Percentiles rank a stretch among this genome's conserved stretches.
Conservation (phyloP, 1,140 invertebrate species). For the Atta colombica region DNA sequence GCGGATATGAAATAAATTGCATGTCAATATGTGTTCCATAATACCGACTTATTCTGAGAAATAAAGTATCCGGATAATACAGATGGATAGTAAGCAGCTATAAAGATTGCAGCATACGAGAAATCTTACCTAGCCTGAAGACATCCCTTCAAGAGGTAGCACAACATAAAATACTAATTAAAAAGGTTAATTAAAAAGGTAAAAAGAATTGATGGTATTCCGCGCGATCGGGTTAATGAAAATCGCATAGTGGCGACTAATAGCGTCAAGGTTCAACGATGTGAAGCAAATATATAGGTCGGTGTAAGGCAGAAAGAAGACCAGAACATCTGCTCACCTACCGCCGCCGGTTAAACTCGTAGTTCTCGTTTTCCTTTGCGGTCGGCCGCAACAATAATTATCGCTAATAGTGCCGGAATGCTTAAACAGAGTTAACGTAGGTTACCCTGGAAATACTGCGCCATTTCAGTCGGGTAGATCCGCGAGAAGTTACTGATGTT, state of each 20-base stretch:
- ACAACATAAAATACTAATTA: conserved; percentile 32
- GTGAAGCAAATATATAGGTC: conserved; percentile 52
- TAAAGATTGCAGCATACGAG: conserved; percentile 7
- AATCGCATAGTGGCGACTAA: conserved; percentile 45
- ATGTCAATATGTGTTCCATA: conserved; percentile 2
- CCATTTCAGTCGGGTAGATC: conserved; percentile 19
- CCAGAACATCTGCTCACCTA: conserved; percentile 53
- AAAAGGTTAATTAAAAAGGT: too few relatives aligned
- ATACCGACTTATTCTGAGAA: conserved; percentile 34
- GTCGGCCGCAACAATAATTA: conserved; percentile 66
- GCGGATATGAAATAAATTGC: not conserved
- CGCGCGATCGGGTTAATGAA: conserved; percentile 48
- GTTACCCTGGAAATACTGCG: conserved; percentile 27
- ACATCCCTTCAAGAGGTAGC: not conserved
- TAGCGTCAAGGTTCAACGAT: conserved; percentile 60
- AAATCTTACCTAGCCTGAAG: conserved; percentile 7
- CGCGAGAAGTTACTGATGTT: not conserved
- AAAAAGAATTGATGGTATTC: conserved; percentile 35
- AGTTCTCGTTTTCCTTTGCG: conserved; percentile 58
- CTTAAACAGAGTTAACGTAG: conserved; percentile 63
- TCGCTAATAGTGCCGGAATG: conserved; percentile 58
- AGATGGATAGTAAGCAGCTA: conserved; percentile 4
- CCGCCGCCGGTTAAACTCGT: conserved; percentile 44
- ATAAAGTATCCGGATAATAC: conserved; percentile 29
- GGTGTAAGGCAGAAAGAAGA: conserved; percentile 43